Conservation (phyloP, 1,140 invertebrate genomes). For the Nylanderia fulva region DNA sequence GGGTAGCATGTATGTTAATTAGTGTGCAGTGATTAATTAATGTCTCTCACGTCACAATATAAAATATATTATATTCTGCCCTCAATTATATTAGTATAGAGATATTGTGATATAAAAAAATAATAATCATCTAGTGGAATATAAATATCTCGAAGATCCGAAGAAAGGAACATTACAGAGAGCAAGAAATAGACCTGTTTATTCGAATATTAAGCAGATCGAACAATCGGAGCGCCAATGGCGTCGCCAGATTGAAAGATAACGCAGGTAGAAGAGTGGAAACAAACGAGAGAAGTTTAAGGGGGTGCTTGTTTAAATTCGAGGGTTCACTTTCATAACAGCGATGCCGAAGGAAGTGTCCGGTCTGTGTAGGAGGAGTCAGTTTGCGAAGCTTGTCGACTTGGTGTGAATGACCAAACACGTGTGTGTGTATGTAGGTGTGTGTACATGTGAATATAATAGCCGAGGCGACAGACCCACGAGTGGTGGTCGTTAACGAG, state of each 20-base stretch:
- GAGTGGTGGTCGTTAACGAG: conserved; percentile 67
- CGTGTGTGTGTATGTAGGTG: neutral
- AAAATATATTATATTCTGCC: neutral
- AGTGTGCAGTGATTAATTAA: conserved; percentile 64
- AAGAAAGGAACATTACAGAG: neutral
- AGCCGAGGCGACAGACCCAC: conserved; percentile 59
- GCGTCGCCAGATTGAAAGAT: conserved; percentile 45
- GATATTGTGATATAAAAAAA: neutral
- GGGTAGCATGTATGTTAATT: conserved; percentile 49
- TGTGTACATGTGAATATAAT: conserved; percentile 60
- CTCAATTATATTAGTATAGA: neutral
- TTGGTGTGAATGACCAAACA: conserved; percentile 50
- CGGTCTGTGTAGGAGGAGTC: conserved; percentile 57
- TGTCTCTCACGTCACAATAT: conserved; percentile 7
- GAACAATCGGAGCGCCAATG: conserved; percentile 28
- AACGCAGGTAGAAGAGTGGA: conserved; percentile 59
- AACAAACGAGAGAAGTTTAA: conserved; percentile 64
- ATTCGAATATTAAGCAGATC: conserved; percentile 33
- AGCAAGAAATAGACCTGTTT: conserved; percentile 38
- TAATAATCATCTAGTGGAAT: neutral
- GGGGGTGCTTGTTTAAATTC: conserved; percentile 60
- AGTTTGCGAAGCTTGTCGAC: conserved; percentile 54
- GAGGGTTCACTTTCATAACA: conserved; percentile 59
- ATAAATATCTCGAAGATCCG: neutral
- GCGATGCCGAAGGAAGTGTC: conserved; percentile 53